phyloP scores from a whole-genome alignment of 2,797 vertebrate species.

The Rhynchonycteris naso region DNA sequence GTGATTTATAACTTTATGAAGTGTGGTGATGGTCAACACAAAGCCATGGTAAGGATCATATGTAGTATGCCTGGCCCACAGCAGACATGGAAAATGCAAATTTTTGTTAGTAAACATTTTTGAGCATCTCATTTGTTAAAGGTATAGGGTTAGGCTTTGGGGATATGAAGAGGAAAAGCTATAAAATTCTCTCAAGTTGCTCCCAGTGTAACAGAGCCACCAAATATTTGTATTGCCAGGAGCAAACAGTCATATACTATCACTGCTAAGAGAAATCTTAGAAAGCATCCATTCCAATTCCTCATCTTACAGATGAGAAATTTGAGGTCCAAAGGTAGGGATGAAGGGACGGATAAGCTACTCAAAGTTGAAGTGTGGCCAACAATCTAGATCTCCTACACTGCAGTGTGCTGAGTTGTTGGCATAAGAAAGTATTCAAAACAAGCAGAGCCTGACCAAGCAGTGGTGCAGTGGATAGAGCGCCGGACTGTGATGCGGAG shows the following conservation, averaged over 20 bases:
- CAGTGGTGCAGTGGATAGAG: too few relatives aligned
- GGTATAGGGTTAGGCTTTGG: not conserved
- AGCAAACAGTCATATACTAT: not conserved
- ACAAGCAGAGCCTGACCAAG: too few relatives aligned
- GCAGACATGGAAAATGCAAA: not conserved
- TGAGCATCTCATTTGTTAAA: not conserved
- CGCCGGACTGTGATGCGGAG: too few relatives aligned
- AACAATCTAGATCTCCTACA: not conserved
- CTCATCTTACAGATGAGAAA: not conserved
- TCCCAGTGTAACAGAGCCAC: not conserved
- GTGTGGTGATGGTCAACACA: not conserved
- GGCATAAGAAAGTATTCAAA: not conserved
- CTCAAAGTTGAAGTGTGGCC: not conserved
- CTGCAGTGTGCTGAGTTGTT: not conserved
- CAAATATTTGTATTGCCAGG: not conserved
- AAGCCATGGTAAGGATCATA: not conserved
- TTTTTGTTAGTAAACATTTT: not conserved
- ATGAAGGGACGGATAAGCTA: too few relatives aligned
- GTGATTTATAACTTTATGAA: not conserved
- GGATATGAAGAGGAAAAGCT: not conserved
- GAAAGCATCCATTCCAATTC: not conserved
- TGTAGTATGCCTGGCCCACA: not conserved
- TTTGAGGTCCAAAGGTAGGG: not conserved
- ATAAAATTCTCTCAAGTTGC: not conserved
- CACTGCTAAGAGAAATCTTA: not conserved